Conservation (phyloP, 2,113 vertebrate species). For the Crocuta crocuta region DNA sequence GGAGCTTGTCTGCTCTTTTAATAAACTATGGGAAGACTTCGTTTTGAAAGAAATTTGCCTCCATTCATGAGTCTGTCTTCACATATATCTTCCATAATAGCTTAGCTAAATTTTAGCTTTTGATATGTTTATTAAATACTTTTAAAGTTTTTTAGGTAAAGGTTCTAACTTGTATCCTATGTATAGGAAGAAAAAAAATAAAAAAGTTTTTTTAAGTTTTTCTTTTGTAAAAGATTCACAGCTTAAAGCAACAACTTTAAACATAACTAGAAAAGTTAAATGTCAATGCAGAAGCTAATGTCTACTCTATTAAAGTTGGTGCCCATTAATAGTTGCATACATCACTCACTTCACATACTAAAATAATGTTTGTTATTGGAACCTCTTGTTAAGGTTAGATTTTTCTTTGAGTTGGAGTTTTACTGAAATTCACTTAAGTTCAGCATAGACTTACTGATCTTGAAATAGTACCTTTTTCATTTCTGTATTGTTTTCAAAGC, state of each 20-base stretch:
- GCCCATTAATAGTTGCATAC: slow-evolving; percentile 63
- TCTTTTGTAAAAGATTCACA: slow-evolving; percentile 75
- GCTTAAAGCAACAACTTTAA: slow-evolving; percentile 70
- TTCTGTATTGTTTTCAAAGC: slow-evolving; percentile 78
- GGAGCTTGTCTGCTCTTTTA: slow-evolving; percentile 86
- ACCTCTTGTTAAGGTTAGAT: neutral
- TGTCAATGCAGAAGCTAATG: slow-evolving; percentile 69
- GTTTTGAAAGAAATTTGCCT: slow-evolving; percentile 87
- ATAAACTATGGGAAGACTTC: slow-evolving; percentile 89
- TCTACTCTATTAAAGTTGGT: slow-evolving; percentile 62
- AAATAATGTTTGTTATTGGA: slow-evolving; percentile 42
- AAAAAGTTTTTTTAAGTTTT: slow-evolving; percentile 53
- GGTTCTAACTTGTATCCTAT: neutral
- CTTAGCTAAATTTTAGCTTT: slow-evolving; percentile 77
- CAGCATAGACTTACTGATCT: slow-evolving; percentile 70
- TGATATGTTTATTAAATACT: slow-evolving; percentile 82
- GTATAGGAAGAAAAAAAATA: neutral
- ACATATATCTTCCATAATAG: slow-evolving; percentile 83
- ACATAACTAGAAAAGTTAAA: slow-evolving; percentile 70
- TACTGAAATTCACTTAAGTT: slow-evolving; percentile 37
- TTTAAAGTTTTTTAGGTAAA: slow-evolving; percentile 30
- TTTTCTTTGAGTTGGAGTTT: slow-evolving; percentile 1
- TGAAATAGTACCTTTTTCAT: slow-evolving; percentile 69
- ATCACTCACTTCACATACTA: slow-evolving; percentile 27
- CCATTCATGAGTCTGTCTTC: slow-evolving; percentile 83